Base-by-base conservation (phyloP, 2,113 vertebrate species). In the Syngnathus scovelli region DNA sequence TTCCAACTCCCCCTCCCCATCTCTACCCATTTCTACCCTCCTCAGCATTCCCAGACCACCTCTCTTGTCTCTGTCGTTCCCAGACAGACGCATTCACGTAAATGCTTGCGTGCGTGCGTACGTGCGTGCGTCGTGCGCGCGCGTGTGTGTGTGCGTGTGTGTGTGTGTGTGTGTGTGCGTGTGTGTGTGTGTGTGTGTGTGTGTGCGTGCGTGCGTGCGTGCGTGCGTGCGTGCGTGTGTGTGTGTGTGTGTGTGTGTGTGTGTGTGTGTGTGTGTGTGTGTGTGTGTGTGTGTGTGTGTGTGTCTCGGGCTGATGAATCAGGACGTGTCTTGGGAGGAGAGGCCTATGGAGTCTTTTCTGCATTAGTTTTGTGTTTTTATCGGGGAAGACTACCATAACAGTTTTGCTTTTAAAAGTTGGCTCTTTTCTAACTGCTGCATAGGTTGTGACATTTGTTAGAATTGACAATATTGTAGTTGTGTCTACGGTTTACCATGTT, bases 31-130 rank as follows among this genome's bases (percentile, higher is more conserved):
- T 69, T 64, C 59, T 62, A 51, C 71, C 74, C 64, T 67, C 37
- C 74, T 70, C 70, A 74, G 73, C 84, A 84, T 83, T 85, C 80
- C 74, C 79, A 85, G 78, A 84, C 86, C 82, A 70, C 75, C 68
- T 75, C 71, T 72, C 68, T 41, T 69, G 78, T 82, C 71, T 84
- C 74, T 78, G 69, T 79, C 37, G 7, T 64, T 76, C 79, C 72
- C 75, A 85, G 82, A 85, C 87, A 74, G 71, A 68, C 81, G 51
- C 78, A 33, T 69, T 73, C 71, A 62, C 66, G 51, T 54, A 67
- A 41, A 61, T 54, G 64, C 27, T 33, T 33, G 27, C 27, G 27
- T 33, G 27, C 2, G 0, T 33, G 27, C 27, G 27, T 69, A 41
- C 37, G 61, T 59, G 52, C 66, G 27, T 33, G 27, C 27, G 27